Base-by-base conservation (phyloP, 2,888 invertebrate genomes). In the Nomada ferruginata region DNA sequence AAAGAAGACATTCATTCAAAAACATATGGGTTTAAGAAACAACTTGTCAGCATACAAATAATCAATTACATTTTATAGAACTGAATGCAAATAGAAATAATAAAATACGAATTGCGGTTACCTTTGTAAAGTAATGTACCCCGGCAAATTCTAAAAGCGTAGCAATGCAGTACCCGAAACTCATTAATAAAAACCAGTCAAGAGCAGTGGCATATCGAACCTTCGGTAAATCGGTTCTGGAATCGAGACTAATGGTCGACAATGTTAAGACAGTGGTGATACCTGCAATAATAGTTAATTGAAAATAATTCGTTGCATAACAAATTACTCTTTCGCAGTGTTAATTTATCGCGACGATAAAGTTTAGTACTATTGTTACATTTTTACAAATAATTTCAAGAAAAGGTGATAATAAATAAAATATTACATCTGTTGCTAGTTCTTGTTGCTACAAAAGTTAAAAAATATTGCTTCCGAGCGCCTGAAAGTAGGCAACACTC, bases 121-220 rank as follows among this genome's bases (percentile, higher is more conserved):
- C 97, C 95, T 98, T 98, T 0, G 98, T 98, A 92, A 98, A 98
- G 93, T 98, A 98, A 94, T 99, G 99, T 0, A 99, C 99, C 0
- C 98, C 97, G n/a, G 98, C 98, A 91, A 98, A 99, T 93, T 99
- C 98, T 26, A 99, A 94, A 2, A 99, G 95, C 0, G 98, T 98
- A 0, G 98, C 98, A 90, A 98, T 98, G 93, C 98, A 98, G 92
- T 98, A 98, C 88, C 97, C 96, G 94, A 98, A 98, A 91, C 98
- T 98, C 97, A 98, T 98, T 74, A 98, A 94, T 55, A 98, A 95
- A 93, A 98, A 98, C 97, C 98, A 98, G 93, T 98, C 98, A 59
- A 98, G 94, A 1, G 98, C 98, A 0, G 98, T 98, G n/a, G 98
- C 98, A 93, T 98, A 98, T 86, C 97, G 96, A 36, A 98, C 98